Evolutionary conservation across 2,113 vertebrate species (phyloP), one percentile per base, ranked within the genome.

Genomic region (Galeopterus variegatus): DNA sequence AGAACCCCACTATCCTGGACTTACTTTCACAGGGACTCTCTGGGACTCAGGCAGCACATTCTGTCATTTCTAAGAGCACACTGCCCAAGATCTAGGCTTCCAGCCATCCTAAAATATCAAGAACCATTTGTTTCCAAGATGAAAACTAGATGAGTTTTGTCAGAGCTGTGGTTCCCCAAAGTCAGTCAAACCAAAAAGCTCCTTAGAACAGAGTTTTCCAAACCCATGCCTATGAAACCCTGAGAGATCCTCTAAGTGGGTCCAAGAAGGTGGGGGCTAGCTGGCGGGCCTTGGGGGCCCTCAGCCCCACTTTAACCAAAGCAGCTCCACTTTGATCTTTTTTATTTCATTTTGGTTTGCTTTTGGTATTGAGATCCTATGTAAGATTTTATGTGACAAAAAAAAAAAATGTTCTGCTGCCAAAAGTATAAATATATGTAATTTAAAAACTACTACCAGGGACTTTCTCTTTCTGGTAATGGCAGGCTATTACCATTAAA

Each of bases 111-210:
- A 76, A 97, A 96, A 87, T 94, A 80, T 84, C 96, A 97, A 93
- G 83, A 95, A 90, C 64, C 79, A 92, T 94, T 95, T 96, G 92
- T 89, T 97, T 96, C 80, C 41, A 94, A 90, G 90, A 80, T 90
- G 83, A 96, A 86, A 58, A 92, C 31, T 50, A 79, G n/a, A 87
- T 21, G 21, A 90, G 58, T 52, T 95, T 93, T 94, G 81, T 67
- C 95, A 98, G 93, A 91, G 86, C 77, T 89, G 21, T 56, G 91
- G 28, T 95, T 96, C 83, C 79, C 94, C 83, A 91, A 95, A 84
- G 69, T 93, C 85, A 91, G 77, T 88, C 91, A 97, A 65, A 95
- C 12, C 48, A 58, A 73, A 41, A 15, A 48, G 13, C 31, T 93
- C 62, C 72, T 88, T 50, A 94, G 33, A 80, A 70, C 65, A 90